Conservation (phyloP, 2,113 vertebrate species). For the Stegastes partitus region DNA sequence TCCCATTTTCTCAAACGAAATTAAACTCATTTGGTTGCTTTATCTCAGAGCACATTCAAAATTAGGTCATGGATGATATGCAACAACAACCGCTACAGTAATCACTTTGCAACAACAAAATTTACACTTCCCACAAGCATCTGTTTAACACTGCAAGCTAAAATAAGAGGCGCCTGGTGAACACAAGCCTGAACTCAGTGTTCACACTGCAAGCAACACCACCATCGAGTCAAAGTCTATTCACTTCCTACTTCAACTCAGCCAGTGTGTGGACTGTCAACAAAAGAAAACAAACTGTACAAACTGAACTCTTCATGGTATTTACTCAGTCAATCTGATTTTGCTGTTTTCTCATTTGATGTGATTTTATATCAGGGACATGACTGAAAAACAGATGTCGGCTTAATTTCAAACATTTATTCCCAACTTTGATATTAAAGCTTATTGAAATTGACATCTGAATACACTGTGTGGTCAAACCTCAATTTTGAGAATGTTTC, state of each 20-base stretch:
- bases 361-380: too few species aligned
- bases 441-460: too few species aligned
- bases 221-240: constrained; percentile 33
- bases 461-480: too few species aligned
- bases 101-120: constrained; percentile 20
- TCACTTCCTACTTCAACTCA: constrained; percentile 39
- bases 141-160: constrained; percentile 30
- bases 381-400: not conserved
- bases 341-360: not conserved
- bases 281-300: not conserved
- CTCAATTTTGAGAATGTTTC: too few species aligned
- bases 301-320: not conserved
- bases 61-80: constrained; percentile 15
- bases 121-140: constrained; percentile 52
- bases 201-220: constrained; percentile 55
- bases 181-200: not conserved
- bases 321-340: not conserved
- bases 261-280: constrained; percentile 5
- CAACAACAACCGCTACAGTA: constrained; percentile 14
- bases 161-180: constrained; percentile 22
- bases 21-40: not conserved
- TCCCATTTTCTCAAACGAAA: not conserved
- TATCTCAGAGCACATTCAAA: not conserved
- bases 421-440: too few species aligned
- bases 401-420: not conserved